Percentiles rank a stretch among this genome's conserved stretches.
These are phyloP conservation scores for Bolborhynchus lineola DNA, from an alignment of 2,113 vertebrate genomes.

Conservation along the genomic window DNA sequence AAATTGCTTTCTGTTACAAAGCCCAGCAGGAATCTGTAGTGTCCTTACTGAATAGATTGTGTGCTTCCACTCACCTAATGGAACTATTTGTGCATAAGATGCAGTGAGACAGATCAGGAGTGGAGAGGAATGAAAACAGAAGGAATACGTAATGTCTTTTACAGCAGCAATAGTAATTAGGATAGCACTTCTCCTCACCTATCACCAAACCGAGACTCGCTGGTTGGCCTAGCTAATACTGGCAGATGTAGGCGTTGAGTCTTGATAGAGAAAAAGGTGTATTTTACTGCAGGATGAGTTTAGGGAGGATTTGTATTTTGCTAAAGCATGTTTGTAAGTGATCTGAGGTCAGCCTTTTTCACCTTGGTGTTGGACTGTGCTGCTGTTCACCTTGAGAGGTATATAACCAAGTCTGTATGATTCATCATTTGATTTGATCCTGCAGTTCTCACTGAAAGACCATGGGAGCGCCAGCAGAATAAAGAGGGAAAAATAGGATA, in stretches of 20 bases:
- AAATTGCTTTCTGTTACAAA: not conserved
- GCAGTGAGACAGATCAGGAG: rapidly evolving
- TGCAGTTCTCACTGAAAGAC: not conserved
- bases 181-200: not conserved
- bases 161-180: not conserved
- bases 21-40: rapidly evolving
- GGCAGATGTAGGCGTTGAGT: rapidly evolving
- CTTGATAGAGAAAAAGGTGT: not conserved
- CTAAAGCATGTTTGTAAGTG: rapidly evolving
- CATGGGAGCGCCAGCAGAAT: not conserved
- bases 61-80: not conserved
- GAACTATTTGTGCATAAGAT: not conserved
- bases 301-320: not conserved
- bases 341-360: not conserved
- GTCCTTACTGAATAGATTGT: not conserved
- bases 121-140: not conserved
- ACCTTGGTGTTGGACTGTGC: not conserved
- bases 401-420: not conserved
- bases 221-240: not conserved
- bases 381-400: not conserved
- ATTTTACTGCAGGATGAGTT: not conserved
- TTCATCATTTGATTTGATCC: not conserved
- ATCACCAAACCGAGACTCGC: rapidly evolving
- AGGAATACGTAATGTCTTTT: not conserved
- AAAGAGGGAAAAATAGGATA: slow-evolving; percentile 14